Evolutionary conservation across 1,140 invertebrate species (phyloP).

Genomic region (Procambarus clarkii): DNA sequence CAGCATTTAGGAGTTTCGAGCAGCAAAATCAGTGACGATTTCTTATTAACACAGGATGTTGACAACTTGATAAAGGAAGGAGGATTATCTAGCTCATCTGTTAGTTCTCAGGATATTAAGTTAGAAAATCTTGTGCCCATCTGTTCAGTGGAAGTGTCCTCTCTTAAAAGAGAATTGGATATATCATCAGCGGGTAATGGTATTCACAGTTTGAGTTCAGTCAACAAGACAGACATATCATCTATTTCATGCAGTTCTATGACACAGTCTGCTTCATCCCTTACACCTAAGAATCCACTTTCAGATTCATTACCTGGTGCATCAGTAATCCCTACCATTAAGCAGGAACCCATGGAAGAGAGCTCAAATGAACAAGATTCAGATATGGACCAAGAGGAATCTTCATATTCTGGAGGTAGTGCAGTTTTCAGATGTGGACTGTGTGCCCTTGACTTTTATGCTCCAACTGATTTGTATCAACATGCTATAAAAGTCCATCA

Average conservation of each 20-base stretch:
- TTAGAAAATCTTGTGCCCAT: neutral
- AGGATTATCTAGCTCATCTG: neutral
- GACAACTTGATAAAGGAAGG: neutral
- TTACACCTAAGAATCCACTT: neutral
- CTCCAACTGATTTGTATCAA: neutral
- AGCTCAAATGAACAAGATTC: constrained; percentile 13
- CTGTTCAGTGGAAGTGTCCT: neutral
- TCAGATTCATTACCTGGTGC: neutral
- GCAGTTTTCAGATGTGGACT: constrained; percentile 20
- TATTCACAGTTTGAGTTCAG: neutral
- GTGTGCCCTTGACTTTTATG: neutral
- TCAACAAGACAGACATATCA: neutral
- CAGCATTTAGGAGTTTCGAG: constrained; percentile 50
- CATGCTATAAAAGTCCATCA: constrained; percentile 10
- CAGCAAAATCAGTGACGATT: constrained; percentile 37
- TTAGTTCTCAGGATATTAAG: neutral
- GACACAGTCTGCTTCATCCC: neutral
- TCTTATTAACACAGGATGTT: constrained; percentile 15
- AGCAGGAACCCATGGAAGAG: neutral
- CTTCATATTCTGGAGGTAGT: neutral
- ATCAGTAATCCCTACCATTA: neutral
- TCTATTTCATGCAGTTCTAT: neutral
- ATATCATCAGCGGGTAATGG: neutral
- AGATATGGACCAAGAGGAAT: neutral
- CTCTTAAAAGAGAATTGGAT: neutral